A percentile compares a stretch with the other conserved stretches of the same genome.
Evolutionary conservation across 2,888 invertebrate species (phyloP).

Genomic region (Epirrita christyi): DNA sequence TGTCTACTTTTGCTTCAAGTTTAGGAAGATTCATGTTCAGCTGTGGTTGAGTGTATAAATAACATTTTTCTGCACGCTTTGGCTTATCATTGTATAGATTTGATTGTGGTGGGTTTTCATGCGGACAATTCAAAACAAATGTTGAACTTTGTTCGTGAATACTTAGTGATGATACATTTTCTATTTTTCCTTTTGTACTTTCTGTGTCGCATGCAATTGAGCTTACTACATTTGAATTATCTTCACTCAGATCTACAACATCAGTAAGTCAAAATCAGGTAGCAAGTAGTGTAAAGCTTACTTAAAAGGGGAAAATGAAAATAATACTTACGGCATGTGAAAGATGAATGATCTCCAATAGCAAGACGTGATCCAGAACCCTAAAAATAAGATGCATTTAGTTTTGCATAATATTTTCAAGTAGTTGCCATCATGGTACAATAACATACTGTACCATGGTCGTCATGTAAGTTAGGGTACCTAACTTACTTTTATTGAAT

Average conservation of each 20-base stretch:
- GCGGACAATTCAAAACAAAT: conserved; percentile 52
- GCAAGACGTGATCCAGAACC: conserved; percentile 65
- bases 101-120: conserved; percentile 40
- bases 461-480: not conserved
- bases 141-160: conserved; percentile 51
- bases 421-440: not conserved
- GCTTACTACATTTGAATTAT: conserved; percentile 50
- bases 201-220: conserved; percentile 49
- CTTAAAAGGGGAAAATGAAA: not conserved
- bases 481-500: conserved; percentile 59
- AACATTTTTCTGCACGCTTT: conserved; percentile 64
- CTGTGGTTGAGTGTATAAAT: conserved; percentile 60
- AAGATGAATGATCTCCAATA: conserved; percentile 72
- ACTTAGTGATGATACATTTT: conserved; percentile 49
- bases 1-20: conserved; percentile 51
- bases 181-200: conserved; percentile 45
- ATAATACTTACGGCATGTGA: conserved; percentile 60
- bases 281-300: not conserved
- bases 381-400: conserved; percentile 47
- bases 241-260: conserved; percentile 56
- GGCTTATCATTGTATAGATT: conserved; percentile 53
- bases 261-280: conserved; percentile 3
- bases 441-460: no score
- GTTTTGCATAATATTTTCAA: not conserved
- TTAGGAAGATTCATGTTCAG: conserved; percentile 63